Evolutionary conservation across 2,797 vertebrate species (phyloP).

Genomic region (Eurystomus glaucurus): DNA sequence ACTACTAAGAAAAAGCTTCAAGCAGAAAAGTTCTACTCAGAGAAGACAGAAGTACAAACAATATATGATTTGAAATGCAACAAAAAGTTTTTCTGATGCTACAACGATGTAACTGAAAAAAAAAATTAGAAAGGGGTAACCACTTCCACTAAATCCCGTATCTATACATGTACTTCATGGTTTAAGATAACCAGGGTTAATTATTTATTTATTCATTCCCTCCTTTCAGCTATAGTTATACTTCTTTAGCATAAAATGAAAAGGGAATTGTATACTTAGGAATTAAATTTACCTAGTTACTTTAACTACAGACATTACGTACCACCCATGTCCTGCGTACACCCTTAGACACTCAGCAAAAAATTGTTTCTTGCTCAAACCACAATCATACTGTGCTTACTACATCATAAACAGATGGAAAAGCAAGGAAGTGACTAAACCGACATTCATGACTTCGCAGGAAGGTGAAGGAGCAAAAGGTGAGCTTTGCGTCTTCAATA

Average conservation of each 20-base stretch:
- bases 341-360: background rate
- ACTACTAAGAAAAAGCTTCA: background rate
- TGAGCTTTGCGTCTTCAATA: background rate
- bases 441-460: background rate
- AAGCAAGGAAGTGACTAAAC: background rate
- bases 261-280: background rate
- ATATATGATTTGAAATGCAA: background rate
- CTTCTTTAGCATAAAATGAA: background rate
- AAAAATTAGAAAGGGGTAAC: background rate
- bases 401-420: background rate
- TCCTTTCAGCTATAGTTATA: background rate
- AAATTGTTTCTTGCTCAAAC: background rate
- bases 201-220: background rate
- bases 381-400: background rate
- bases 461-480: background rate
- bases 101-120: background rate
- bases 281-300: background rate
- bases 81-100: background rate
- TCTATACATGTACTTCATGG: background rate
- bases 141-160: background rate
- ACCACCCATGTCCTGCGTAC: background rate
- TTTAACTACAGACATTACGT: background rate
- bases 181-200: background rate
- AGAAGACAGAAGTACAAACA: background rate
- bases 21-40: background rate